Percentiles rank a stretch among this genome's conserved stretches.
phyloP scores from a whole-genome alignment of 2,888 invertebrate genomes.

The Melipona bicolor region DNA sequence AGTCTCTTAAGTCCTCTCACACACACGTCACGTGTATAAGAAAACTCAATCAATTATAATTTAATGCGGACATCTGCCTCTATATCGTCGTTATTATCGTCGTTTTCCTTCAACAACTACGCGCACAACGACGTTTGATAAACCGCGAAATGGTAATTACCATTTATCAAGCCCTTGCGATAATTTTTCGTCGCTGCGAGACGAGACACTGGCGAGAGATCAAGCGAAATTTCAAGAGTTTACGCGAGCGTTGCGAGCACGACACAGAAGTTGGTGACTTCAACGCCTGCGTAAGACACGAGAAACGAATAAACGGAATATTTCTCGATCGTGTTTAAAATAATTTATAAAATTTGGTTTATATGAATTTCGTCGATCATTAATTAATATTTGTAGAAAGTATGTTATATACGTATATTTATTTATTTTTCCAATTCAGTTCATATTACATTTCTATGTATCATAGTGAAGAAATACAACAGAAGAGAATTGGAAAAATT shows the following conservation, averaged over 20 bases:
- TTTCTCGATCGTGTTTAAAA: background rate
- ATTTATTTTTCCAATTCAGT: too few species aligned
- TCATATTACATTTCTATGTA: too few species aligned
- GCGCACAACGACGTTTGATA: background rate
- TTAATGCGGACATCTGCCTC: background rate
- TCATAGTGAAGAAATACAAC: too few species aligned
- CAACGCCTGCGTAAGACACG: background rate
- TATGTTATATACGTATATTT: background rate
- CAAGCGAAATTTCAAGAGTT: background rate
- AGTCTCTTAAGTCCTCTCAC: background rate
- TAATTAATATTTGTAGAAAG: background rate
- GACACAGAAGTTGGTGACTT: background rate
- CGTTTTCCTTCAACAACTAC: background rate
- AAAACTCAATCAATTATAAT: conserved; percentile 9
- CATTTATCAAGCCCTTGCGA: background rate
- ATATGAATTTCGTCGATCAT: background rate
- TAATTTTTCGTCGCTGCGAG: background rate
- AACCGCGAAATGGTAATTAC: background rate
- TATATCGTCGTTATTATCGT: background rate
- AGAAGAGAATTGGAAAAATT: background rate
- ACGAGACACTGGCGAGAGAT: background rate
- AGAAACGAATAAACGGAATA: background rate
- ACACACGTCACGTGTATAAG: background rate
- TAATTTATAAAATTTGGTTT: background rate
- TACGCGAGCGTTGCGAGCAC: background rate